phyloP scores from a whole-genome alignment of 2,797 vertebrate species.

The Rhinophrynus dorsalis region DNA sequence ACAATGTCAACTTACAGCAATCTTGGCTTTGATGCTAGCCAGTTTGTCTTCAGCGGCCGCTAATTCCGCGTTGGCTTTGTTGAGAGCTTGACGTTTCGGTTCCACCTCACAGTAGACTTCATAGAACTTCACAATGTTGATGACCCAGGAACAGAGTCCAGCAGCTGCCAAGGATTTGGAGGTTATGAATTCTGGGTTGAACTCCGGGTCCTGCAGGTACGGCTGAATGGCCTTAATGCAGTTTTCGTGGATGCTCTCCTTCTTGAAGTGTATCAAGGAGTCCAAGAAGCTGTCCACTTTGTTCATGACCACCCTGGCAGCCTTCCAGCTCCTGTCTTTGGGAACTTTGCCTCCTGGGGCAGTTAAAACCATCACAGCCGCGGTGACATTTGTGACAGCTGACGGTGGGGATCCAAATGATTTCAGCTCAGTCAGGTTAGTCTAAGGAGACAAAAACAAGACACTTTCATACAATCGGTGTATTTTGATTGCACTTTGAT shows the following conservation, averaged over 20 bases:
- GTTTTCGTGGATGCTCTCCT: slow-evolving; percentile 90
- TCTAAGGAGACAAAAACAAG: no score
- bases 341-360: slow-evolving; percentile 83
- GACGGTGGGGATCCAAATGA: slow-evolving; percentile 86
- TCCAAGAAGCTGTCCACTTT: slow-evolving; percentile 91
- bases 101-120: slow-evolving; percentile 89
- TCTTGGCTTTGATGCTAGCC: slow-evolving; percentile 81
- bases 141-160: slow-evolving; percentile 94
- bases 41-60: slow-evolving; percentile 89
- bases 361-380: slow-evolving; percentile 88
- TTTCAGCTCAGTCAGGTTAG: slow-evolving; percentile 91
- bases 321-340: slow-evolving; percentile 95
- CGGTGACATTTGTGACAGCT: slow-evolving; percentile 88
- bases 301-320: slow-evolving; percentile 84
- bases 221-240: slow-evolving; percentile 89
- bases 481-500: no score
- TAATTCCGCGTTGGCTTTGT: slow-evolving; percentile 84
- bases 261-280: slow-evolving; percentile 84
- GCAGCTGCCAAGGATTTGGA: slow-evolving; percentile 86
- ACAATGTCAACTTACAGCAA: slow-evolving; percentile 86
- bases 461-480: no score
- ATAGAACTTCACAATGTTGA: slow-evolving; percentile 88
- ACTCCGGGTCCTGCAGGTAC: slow-evolving; percentile 84
- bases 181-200: slow-evolving; percentile 83
- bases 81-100: slow-evolving; percentile 88